Conservation (phyloP, 2,797 vertebrate species). For the Tapirus indicus region DNA sequence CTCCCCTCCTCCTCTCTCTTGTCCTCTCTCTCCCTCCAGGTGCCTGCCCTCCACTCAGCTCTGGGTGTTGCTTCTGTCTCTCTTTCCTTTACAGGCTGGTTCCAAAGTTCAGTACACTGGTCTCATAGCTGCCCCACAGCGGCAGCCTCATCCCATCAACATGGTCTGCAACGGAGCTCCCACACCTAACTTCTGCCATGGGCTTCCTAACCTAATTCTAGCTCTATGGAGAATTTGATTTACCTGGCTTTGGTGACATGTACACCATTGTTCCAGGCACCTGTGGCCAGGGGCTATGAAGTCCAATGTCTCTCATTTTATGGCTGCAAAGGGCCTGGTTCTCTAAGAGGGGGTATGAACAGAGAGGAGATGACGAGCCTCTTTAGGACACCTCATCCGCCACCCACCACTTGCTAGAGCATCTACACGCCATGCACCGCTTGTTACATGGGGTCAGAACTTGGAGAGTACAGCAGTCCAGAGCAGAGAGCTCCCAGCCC, state of each 20-base stretch:
- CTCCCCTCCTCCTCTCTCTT: fast-evolving
- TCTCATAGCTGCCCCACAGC: neutral
- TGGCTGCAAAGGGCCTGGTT: neutral
- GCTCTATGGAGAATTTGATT: neutral
- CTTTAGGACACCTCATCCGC: neutral
- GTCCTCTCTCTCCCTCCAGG: neutral
- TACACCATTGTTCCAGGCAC: neutral
- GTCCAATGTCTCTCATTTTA: neutral
- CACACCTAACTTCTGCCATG: neutral
- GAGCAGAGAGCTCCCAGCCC: neutral
- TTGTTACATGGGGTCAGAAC: neutral
- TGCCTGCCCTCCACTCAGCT: fast-evolving
- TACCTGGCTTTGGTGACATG: fast-evolving
- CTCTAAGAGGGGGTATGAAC: too few relatives aligned
- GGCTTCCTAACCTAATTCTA: neutral
- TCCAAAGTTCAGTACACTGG: neutral
- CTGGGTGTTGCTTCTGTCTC: neutral
- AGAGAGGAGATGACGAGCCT: neutral
- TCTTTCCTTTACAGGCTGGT: neutral
- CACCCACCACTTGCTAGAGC: neutral
- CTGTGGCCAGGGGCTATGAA: neutral
- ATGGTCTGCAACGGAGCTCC: neutral
- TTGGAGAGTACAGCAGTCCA: neutral
- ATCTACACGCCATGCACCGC: neutral
- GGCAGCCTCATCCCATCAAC: neutral